Base-by-base conservation (phyloP, 2,888 invertebrate species). In the Dioctria rufipes region DNA sequence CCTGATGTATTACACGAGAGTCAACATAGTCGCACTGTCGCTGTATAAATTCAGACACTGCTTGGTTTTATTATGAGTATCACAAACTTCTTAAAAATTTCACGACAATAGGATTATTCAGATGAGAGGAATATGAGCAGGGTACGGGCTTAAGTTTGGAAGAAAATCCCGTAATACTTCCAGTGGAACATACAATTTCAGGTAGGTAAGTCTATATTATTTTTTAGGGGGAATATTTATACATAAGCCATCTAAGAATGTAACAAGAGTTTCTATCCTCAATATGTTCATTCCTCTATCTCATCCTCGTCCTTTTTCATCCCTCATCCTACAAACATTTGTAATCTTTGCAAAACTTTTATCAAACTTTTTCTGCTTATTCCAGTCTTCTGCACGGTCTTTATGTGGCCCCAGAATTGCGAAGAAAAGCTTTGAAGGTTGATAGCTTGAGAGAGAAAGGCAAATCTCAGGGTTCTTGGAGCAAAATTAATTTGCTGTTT, bases 41-140 rank as follows among this genome's bases (percentile, higher is more conserved):
- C 11, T 11, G 6, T 2, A 40, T 67, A 43, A 67, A 67, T 67
- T 67, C 49, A 46, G 49, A 46, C 9, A 46, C 49, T 6, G 49
- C 9, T 46, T 46, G 6, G 5, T 5, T 46, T 46, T 9, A 46
- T 46, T 67, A 67, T 67, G 40, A 42, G 40, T 42, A 42, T 5
- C 5, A 42, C 65, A 65, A 67, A 46, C 49, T 67, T 67, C 13
- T 71, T 54, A 60, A 61, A 61, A 60, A 43, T 43, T 8, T 46
- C n/a, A 11, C 61, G 60, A 75, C 61, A 75, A 75, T 40, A 43
- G 75, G 60, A 75, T 75, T 75, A 75, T 37, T 75, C 61, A 61
- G 13, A 40, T 75, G 54, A 46, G 61, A 13, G 40, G 46, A 46
- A 4, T 67, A 67, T 67, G 25, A 67, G 43, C 25, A 51, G 11